phyloP scores from a whole-genome alignment of 2,113 vertebrate genomes.

The Morone chrysops region DNA sequence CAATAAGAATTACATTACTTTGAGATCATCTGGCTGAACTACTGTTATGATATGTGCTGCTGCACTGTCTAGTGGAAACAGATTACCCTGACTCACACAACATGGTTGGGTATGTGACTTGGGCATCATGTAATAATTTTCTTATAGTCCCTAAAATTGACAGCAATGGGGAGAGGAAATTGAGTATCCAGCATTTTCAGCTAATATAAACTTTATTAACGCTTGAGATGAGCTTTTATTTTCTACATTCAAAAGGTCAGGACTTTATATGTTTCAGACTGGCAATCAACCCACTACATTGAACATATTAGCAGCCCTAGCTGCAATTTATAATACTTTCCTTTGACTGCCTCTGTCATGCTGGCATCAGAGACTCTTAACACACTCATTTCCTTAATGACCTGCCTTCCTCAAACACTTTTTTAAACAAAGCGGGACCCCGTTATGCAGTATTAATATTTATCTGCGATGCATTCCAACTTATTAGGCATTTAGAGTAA shows the following conservation, averaged over 20 bases:
- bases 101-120: too few relatives aligned
- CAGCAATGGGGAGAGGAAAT: too few relatives aligned
- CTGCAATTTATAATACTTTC: conserved; percentile 13
- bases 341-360: background rate
- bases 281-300: conserved; percentile 16
- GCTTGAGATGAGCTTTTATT: background rate
- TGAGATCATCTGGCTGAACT: too few relatives aligned
- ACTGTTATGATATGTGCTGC: background rate
- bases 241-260: background rate
- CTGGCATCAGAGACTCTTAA: conserved; percentile 16
- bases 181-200: too few relatives aligned
- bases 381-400: conserved; percentile 31
- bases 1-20: too few relatives aligned
- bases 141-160: too few relatives aligned
- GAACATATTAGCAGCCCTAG: conserved; percentile 14
- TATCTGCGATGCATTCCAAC: conserved; percentile 21
- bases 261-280: background rate
- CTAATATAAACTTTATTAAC: background rate
- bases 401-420: conserved; percentile 29
- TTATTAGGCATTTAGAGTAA: conserved; percentile 41
- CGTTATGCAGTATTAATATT: conserved; percentile 44
- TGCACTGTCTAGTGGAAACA: background rate
- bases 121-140: too few relatives aligned
- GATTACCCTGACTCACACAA: too few relatives aligned
- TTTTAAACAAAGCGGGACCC: conserved; percentile 27